Evolutionary conservation across 1,140 invertebrate species (phyloP).

Genomic region (Planococcus citri): DNA sequence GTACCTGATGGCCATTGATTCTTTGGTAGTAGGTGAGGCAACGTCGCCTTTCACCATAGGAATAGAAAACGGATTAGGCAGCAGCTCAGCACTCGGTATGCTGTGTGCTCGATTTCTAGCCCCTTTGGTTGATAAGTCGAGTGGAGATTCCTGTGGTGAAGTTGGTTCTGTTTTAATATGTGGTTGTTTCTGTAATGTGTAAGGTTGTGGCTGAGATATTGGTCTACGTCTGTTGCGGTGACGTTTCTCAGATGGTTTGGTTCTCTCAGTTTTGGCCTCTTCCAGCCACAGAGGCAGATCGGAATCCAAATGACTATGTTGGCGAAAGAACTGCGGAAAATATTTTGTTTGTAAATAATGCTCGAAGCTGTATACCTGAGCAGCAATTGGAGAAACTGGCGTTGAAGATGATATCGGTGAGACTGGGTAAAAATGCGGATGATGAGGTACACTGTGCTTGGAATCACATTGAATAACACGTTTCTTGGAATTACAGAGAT

Average conservation of each 20-base stretch:
- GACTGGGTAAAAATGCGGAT: constrained; percentile 42
- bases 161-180: constrained; percentile 35
- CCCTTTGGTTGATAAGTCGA: constrained; percentile 68
- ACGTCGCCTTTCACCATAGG: constrained; percentile 62
- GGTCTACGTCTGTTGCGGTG: constrained; percentile 19
- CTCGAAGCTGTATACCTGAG: constrained; percentile 47
- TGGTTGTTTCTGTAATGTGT: constrained; percentile 19
- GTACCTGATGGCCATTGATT: constrained; percentile 59
- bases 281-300: constrained; percentile 46
- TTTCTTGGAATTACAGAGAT: constrained; percentile 30
- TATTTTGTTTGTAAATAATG: constrained; percentile 60
- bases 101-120: constrained; percentile 32
- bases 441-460: constrained; percentile 31
- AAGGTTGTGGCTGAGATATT: constrained; percentile 31
- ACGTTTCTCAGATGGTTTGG: not conserved
- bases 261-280: constrained; percentile 33
- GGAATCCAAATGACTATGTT: constrained; percentile 60
- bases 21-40: constrained; percentile 60
- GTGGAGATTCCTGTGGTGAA: constrained; percentile 62
- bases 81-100: constrained; percentile 31
- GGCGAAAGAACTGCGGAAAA: constrained; percentile 50
- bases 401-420: constrained; percentile 47
- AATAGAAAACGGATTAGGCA: constrained; percentile 38
- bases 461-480: constrained; percentile 26
- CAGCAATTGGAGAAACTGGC: constrained; percentile 38